These are phyloP conservation scores for Rallus limicola DNA, from an alignment of 2,113 vertebrate genomes.

Conservation along the genomic window DNA sequence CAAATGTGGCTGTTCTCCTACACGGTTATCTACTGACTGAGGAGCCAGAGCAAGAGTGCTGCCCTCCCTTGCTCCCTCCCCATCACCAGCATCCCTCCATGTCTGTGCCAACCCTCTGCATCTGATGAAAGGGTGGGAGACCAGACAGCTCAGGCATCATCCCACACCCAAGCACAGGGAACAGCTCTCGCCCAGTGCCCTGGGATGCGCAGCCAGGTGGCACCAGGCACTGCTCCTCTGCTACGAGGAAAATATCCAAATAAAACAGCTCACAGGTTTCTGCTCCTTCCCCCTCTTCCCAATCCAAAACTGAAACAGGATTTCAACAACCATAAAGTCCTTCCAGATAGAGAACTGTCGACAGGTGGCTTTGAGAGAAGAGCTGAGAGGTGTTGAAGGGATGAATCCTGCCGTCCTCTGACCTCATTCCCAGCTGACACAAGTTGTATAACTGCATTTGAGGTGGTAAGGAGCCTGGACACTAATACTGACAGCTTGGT, in stretches of 20 bases:
- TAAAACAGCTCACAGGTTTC: background rate
- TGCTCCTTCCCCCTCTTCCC: background rate
- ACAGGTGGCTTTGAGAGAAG: background rate
- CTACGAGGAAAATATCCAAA: background rate
- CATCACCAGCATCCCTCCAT: background rate
- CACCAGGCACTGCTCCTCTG: background rate
- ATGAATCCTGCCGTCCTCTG: background rate
- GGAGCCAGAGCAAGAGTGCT: background rate
- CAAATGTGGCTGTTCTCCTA: background rate
- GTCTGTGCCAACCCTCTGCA: accelerated
- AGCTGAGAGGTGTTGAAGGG: background rate
- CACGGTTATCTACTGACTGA: accelerated
- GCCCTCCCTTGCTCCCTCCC: background rate
- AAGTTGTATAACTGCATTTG: accelerated
- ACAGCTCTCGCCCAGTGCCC: background rate
- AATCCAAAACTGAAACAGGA: background rate
- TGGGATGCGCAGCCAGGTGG: background rate
- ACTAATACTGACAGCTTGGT: background rate
- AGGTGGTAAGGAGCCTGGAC: background rate
- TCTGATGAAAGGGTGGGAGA: background rate
- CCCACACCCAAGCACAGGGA: background rate
- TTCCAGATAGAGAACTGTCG: background rate
- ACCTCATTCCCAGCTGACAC: background rate
- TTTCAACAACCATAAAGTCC: background rate
- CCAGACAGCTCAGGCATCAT: background rate